A percentile compares a stretch with the other conserved stretches of the same genome.
These are phyloP conservation scores for Laupala kohalensis DNA, from an alignment of 1,140 invertebrate species.

Conservation along the genomic window DNA sequence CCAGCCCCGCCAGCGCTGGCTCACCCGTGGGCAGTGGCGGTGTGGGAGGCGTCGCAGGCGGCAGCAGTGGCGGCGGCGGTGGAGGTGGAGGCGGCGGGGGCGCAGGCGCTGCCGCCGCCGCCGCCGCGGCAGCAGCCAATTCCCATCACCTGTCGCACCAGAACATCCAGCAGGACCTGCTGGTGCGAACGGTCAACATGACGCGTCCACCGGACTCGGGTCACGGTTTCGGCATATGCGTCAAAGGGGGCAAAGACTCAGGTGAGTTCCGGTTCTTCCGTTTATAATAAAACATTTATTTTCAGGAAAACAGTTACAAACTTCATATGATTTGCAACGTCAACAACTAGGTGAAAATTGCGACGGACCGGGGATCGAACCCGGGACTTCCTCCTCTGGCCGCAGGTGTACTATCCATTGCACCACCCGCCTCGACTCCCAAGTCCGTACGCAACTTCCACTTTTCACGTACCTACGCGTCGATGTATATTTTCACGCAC, in stretches of 20 bases:
- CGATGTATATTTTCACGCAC: no score
- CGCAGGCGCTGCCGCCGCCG: conserved; percentile 22
- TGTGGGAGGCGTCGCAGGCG: neutral
- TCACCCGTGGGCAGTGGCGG: neutral
- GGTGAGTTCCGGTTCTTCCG: no score
- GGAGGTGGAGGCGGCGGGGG: conserved; percentile 29
- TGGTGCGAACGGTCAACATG: conserved; percentile 71
- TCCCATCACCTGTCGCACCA: conserved; percentile 42
- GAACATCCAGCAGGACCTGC: conserved; percentile 45
- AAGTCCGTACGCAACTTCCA: no score
- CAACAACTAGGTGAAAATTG: no score
- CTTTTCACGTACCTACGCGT: no score
- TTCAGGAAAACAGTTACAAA: no score
- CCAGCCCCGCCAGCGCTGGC: neutral
- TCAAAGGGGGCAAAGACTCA: conserved; percentile 76
- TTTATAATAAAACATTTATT: no score
- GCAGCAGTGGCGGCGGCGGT: conserved; percentile 28
- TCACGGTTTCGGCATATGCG: conserved; percentile 76
- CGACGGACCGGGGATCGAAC: no score
- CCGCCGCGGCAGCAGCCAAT: conserved; percentile 26
- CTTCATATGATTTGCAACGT: no score
- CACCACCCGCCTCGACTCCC: no score
- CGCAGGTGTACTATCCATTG: no score
- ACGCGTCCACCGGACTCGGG: conserved; percentile 47
- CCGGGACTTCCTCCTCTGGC: no score